Percentiles rank a stretch among this genome's conserved stretches.
Evolutionary conservation across 2,888 invertebrate genomes (phyloP).

Genomic region (Syrista parreyssii): DNA sequence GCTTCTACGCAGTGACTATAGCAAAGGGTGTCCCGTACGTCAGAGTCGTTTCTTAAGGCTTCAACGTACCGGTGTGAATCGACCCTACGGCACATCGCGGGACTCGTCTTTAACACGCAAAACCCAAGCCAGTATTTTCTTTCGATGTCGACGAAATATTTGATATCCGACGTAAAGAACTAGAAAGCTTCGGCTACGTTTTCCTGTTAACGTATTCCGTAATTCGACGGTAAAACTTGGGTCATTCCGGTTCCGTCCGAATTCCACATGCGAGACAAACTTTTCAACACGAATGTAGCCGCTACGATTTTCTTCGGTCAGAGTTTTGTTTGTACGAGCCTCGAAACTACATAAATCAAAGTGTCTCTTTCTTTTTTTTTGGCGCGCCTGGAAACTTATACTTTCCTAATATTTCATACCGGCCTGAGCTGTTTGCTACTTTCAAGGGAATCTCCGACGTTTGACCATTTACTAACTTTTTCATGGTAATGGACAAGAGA

Average conservation of each 20-base stretch:
- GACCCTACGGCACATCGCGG: too few species aligned
- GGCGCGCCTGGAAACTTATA: neutral
- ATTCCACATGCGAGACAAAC: neutral
- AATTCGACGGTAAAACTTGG: neutral
- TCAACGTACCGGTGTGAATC: too few species aligned
- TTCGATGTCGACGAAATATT: neutral
- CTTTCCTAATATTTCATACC: neutral
- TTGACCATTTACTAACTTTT: neutral
- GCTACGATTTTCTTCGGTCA: neutral
- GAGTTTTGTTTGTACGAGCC: neutral
- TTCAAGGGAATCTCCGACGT: neutral
- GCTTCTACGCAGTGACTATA: too few species aligned
- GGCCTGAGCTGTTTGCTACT: neutral
- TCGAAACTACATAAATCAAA: neutral
- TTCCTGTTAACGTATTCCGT: neutral
- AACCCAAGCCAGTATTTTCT: neutral
- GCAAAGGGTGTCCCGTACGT: too few species aligned
- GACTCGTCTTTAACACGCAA: neutral
- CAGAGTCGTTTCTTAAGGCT: too few species aligned
- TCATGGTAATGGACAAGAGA: neutral
- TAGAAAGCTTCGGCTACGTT: neutral
- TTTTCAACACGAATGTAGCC: neutral
- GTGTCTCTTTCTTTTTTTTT: neutral
- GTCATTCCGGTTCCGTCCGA: neutral
- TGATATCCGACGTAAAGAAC: neutral